Evolutionary conservation across 1,140 invertebrate species (phyloP).

Genomic region (Bombus cullumanus): DNA sequence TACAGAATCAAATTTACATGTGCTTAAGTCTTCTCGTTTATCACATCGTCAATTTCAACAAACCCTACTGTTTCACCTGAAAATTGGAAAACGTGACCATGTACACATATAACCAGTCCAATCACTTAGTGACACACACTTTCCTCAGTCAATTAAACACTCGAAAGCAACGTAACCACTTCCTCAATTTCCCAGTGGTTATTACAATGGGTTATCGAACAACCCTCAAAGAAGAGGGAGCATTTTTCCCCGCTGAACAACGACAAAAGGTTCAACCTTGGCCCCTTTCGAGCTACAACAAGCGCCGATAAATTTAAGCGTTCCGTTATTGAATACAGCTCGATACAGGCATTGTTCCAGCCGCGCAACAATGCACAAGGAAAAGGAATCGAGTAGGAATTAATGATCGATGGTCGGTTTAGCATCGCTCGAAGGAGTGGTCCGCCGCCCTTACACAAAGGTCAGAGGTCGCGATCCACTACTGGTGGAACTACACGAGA

Average conservation of each 20-base stretch:
- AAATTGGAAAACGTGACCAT: too few species aligned
- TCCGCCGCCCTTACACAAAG: conserved; percentile 44
- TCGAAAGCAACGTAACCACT: background rate
- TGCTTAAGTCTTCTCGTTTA: too few species aligned
- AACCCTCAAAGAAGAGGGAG: background rate
- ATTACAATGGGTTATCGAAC: background rate
- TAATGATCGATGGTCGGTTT: conserved; percentile 51
- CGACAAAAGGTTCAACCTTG: conserved; percentile 34
- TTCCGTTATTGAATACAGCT: conserved; percentile 20
- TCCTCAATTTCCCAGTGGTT: background rate
- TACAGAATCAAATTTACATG: too few species aligned
- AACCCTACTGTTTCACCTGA: too few species aligned
- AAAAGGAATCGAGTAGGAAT: conserved; percentile 44
- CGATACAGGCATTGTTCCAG: conserved; percentile 24
- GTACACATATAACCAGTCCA: too few species aligned
- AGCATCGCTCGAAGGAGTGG: background rate
- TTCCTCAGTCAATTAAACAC: background rate
- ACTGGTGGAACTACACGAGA: too few species aligned
- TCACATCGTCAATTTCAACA: too few species aligned
- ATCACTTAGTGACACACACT: background rate
- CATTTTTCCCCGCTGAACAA: background rate
- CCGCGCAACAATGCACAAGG: conserved; percentile 9
- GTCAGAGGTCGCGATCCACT: conserved; percentile 38
- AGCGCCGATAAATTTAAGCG: background rate
- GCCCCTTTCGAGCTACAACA: background rate